These are phyloP conservation scores for Karalla daura DNA, from an alignment of 2,797 vertebrate species.

Conservation along the genomic window DNA sequence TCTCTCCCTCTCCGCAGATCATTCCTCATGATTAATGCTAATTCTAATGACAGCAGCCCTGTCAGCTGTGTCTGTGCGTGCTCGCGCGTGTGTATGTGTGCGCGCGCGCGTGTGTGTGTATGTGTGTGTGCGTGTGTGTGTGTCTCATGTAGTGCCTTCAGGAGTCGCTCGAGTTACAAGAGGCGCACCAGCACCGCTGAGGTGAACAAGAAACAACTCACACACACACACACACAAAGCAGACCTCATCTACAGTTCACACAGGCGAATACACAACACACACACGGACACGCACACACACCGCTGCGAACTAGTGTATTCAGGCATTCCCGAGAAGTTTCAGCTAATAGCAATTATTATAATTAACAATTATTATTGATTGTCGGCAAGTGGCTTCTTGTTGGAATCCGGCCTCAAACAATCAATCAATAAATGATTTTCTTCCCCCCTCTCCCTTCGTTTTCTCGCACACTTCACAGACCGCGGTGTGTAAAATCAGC, in stretches of 20 bases:
- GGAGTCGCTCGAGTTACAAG: slow-evolving; percentile 83
- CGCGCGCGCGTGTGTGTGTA: slow-evolving; percentile 69
- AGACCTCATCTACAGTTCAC: slow-evolving; percentile 70
- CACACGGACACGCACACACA: background rate
- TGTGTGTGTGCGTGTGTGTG: background rate
- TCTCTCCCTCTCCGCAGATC: slow-evolving; percentile 45
- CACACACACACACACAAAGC: slow-evolving; percentile 71
- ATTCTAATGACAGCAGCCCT: slow-evolving; percentile 78
- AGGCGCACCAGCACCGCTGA: slow-evolving; percentile 75
- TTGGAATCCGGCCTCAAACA: slow-evolving; percentile 26
- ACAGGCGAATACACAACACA: slow-evolving; percentile 34
- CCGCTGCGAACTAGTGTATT: background rate
- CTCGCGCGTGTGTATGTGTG: background rate
- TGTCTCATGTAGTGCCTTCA: slow-evolving; percentile 79
- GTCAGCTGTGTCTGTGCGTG: slow-evolving; percentile 70
- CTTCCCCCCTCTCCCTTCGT: background rate
- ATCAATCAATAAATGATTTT: slow-evolving; percentile 18
- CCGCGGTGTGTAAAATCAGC: background rate
- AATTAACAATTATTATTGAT: too few species aligned
- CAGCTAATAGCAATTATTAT: too few species aligned
- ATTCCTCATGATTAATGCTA: slow-evolving; percentile 78
- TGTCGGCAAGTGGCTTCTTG: slow-evolving; percentile 9
- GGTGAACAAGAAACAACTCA: slow-evolving; percentile 71
- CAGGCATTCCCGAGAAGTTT: too few species aligned
- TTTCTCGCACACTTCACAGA: too few species aligned